These are phyloP conservation scores for Atherinomorus stipes DNA, from an alignment of 2,113 vertebrate species.

Conservation along the genomic window DNA sequence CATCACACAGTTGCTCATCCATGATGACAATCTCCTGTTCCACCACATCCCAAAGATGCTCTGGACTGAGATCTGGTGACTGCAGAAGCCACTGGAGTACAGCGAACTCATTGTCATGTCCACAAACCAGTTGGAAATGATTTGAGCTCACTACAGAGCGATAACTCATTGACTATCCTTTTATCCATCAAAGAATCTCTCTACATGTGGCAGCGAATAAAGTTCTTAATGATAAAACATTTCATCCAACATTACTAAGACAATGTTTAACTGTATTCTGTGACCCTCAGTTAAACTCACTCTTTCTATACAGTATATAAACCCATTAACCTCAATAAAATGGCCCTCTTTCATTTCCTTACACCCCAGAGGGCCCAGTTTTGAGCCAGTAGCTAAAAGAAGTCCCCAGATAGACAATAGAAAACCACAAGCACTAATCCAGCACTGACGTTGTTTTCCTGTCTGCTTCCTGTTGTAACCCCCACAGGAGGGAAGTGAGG, in stretches of 20 bases:
- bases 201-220: too few relatives aligned
- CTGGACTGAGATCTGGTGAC: too few relatives aligned
- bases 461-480: slow-evolving; percentile 64
- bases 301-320: background rate
- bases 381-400: slow-evolving; percentile 51
- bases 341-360: slow-evolving; percentile 7
- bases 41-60: too few relatives aligned
- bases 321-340: slow-evolving; percentile 27
- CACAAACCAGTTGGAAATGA: too few relatives aligned
- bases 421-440: slow-evolving; percentile 30
- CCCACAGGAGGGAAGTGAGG: slow-evolving; percentile 61
- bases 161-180: too few relatives aligned
- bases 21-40: too few relatives aligned
- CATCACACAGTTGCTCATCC: too few relatives aligned
- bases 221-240: background rate
- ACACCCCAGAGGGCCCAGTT: slow-evolving; percentile 30
- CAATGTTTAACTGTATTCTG: background rate
- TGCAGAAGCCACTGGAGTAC: too few relatives aligned
- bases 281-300: background rate
- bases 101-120: too few relatives aligned
- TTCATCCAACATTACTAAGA: background rate
- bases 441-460: slow-evolving; percentile 43
- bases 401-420: slow-evolving; percentile 78
- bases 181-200: too few relatives aligned
- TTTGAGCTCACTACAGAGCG: too few relatives aligned